Evolutionary conservation across 2,113 vertebrate species (phyloP), one percentile per base, ranked within the genome.

Genomic region (Odontesthes bonariensis): DNA sequence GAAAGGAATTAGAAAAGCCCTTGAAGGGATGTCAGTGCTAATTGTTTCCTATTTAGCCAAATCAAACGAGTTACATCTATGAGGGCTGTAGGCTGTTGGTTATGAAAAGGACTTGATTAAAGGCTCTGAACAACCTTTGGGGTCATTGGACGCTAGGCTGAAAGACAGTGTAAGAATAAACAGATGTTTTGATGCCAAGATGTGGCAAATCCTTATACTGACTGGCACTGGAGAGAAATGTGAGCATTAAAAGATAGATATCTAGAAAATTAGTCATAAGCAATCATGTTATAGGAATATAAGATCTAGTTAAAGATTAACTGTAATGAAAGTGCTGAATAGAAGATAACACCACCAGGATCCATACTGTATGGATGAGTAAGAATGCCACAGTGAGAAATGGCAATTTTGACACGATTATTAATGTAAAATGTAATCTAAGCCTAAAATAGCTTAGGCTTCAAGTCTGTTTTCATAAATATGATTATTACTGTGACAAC

Each of bases 11-110:
- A 40, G 16, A 82, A 69, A 71, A 81, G 63, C 74, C 74, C 85
- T 82, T 58, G 19, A 52, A 65, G 78, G 78, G 84, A 86, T 59
- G 68, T 75, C 56, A 44, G 58, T 35, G 65, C 65, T 84, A 88
- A 90, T 87, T 84, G 84, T 87, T 91, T 86, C 84, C 87, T 53
- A 79, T 75, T 88, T 88, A 82, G 70, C 23, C 63, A 73, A 91
- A 92, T 90, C 80, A 91, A 88, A 88, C 70, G 20, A 47, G 63
- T 49, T 35, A 33, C 75, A 78, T 87, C 69, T 60, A 40, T 71
- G 59, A 60, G 52, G 22, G 71, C 76, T 77, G 70, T 66, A 55
- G 38, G 69, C 75, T 86, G 88, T 91, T 87, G 74, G 74, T 81
- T 86, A 79, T 79, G 59, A 81, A 86, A 74, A 69, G 33, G 46